Conservation (phyloP, 1,140 invertebrate species). For the Drosophila insularis region DNA sequence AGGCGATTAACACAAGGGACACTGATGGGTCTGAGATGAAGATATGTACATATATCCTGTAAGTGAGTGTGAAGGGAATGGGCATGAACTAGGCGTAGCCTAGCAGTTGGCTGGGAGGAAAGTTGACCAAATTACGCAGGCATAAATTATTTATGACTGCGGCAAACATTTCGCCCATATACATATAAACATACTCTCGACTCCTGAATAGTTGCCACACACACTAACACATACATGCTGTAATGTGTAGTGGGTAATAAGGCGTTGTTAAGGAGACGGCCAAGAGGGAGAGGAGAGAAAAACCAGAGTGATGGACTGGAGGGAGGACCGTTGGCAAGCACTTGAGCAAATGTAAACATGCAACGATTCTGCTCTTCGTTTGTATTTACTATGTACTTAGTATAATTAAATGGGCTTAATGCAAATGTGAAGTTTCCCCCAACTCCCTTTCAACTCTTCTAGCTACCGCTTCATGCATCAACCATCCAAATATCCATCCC, state of each 20-base stretch:
- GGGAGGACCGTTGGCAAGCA: conserved; percentile 24
- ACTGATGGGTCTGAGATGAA: conserved; percentile 56
- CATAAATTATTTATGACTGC: conserved; percentile 80
- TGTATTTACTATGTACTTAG: conserved; percentile 79
- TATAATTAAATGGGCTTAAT: conserved; percentile 79
- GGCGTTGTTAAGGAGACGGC: conserved; percentile 21
- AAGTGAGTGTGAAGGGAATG: neutral
- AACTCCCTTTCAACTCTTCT: neutral
- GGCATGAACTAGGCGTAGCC: neutral
- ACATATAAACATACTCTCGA: conserved; percentile 24
- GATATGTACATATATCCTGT: conserved; percentile 28
- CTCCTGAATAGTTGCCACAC: conserved; percentile 34
- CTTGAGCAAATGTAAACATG: conserved; percentile 57
- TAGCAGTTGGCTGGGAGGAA: neutral
- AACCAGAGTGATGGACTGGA: neutral
- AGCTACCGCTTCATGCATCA: conserved; percentile 10
- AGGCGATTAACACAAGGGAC: conserved; percentile 70
- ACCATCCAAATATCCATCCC: conserved; percentile 1
- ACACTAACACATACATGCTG: neutral
- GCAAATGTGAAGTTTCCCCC: conserved; percentile 51
- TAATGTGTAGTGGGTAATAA: conserved; percentile 40
- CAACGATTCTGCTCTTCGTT: conserved; percentile 29
- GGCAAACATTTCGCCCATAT: conserved; percentile 45
- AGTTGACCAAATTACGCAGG: conserved; percentile 75
- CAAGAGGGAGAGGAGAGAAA: neutral